A percentile compares a stretch with the other conserved stretches of the same genome.
Evolutionary conservation across 2,113 vertebrate species (phyloP).

Genomic region (Zapus hudsonius): DNA sequence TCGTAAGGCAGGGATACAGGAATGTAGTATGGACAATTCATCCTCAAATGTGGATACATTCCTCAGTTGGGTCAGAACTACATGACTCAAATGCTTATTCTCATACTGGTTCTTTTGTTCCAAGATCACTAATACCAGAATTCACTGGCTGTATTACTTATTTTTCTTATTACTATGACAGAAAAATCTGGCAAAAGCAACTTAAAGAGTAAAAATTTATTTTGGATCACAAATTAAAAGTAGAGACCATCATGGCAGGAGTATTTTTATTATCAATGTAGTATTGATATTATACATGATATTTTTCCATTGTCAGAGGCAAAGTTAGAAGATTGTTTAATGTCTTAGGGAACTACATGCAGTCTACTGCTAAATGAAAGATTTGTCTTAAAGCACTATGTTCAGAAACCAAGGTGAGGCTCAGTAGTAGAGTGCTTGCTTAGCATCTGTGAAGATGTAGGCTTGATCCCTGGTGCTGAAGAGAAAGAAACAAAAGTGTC

Average conservation of each 20-base stretch:
- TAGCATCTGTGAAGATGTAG: no score
- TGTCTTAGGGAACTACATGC: not conserved
- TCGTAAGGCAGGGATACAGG: not conserved
- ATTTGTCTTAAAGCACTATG: not conserved
- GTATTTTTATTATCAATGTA: not conserved
- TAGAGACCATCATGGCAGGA: no score
- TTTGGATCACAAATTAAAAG: no score
- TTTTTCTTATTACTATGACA: no score
- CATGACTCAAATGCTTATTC: not conserved
- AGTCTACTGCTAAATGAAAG: not conserved
- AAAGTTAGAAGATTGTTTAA: not conserved
- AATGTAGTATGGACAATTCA: not conserved
- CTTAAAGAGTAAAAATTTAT: no score
- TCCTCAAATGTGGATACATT: not conserved
- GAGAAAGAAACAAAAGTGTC: not conserved
- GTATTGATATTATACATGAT: not conserved
- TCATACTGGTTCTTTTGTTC: not conserved
- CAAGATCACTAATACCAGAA: not conserved
- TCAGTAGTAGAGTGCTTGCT: not conserved
- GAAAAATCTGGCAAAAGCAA: no score
- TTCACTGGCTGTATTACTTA: not conserved
- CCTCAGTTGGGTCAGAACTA: not conserved
- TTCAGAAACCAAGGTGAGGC: no score
- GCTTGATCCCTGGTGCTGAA: not conserved
- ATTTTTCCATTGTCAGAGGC: not conserved